Conservation (phyloP, 2,888 invertebrate genomes). For the Sinotaia quadrata region DNA sequence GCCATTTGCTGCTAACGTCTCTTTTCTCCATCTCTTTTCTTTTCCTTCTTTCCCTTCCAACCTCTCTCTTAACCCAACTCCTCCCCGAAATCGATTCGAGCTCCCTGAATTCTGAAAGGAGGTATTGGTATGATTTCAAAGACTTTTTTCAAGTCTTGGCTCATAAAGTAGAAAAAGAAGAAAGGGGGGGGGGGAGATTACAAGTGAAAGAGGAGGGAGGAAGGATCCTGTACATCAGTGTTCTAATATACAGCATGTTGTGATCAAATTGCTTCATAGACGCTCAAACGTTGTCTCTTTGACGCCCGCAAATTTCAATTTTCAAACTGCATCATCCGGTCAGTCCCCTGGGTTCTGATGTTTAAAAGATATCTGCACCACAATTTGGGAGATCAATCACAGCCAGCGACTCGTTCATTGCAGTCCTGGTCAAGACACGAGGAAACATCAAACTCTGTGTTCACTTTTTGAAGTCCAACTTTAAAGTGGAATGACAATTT, state of each 20-base stretch:
- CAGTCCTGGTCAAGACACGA: not conserved
- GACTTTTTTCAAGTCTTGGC: slow-evolving; percentile 10
- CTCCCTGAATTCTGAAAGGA: not conserved
- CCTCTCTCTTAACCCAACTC: no score
- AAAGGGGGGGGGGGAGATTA: no score
- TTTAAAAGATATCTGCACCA: not conserved
- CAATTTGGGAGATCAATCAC: slow-evolving; percentile 7
- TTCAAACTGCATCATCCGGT: slow-evolving; percentile 10
- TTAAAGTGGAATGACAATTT: no score
- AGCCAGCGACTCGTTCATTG: not conserved
- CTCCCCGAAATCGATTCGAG: not conserved
- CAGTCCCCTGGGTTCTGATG: slow-evolving; percentile 6
- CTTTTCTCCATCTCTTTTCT: not conserved
- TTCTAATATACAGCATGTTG: not conserved
- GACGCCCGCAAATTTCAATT: slow-evolving; percentile 21
- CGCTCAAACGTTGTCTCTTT: not conserved
- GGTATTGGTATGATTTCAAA: slow-evolving; percentile 7
- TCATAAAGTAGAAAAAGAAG: no score
- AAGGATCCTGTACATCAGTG: no score
- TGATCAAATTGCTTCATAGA: not conserved
- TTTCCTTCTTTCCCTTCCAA: no score
- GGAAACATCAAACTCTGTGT: slow-evolving; percentile 4
- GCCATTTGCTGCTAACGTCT: not conserved
- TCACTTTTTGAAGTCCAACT: slow-evolving; percentile 3
- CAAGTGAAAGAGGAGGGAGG: no score